Conservation (phyloP, 2,888 invertebrate species). For the Drosophila subsilvestris region DNA sequence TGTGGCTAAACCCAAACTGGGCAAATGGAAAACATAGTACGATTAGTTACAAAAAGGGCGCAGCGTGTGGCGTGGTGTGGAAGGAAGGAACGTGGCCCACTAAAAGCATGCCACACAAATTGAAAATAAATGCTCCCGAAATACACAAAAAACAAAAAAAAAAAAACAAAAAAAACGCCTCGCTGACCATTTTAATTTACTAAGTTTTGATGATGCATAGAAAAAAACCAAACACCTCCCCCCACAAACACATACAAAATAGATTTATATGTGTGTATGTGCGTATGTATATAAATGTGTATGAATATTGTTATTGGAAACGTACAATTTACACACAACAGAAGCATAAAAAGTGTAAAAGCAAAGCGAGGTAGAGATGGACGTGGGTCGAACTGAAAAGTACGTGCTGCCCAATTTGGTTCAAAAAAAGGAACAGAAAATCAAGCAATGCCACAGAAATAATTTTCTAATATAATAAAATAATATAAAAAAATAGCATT, state of each 20-base stretch:
- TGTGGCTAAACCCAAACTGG: slow-evolving; percentile 71
- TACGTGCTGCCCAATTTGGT: no score
- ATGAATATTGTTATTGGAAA: neutral
- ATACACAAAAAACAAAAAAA: slow-evolving; percentile 33
- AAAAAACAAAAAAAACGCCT: slow-evolving; percentile 46
- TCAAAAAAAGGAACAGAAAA: no score
- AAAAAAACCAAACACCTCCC: slow-evolving; percentile 23
- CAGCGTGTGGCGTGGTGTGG: neutral
- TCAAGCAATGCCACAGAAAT: no score
- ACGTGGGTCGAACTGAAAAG: neutral
- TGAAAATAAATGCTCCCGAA: slow-evolving; percentile 66
- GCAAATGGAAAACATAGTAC: slow-evolving; percentile 52
- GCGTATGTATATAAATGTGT: neutral
- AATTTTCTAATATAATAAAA: no score
- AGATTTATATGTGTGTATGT: slow-evolving; percentile 17
- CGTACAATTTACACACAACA: slow-evolving; percentile 30
- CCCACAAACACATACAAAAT: slow-evolving; percentile 7
- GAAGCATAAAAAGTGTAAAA: neutral
- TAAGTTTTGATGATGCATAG: slow-evolving; percentile 69
- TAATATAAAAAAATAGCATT: no score
- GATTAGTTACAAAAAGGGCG: slow-evolving; percentile 2
- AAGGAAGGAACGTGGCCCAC: slow-evolving; percentile 49
- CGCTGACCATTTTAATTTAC: slow-evolving; percentile 75
- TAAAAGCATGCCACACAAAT: slow-evolving; percentile 69
- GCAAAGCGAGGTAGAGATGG: slow-evolving; percentile 8